Percentiles rank a stretch among this genome's conserved stretches.
These are phyloP conservation scores for Macrosoma leucophasiata DNA, from an alignment of 2,888 invertebrate genomes.

Conservation along the genomic window DNA sequence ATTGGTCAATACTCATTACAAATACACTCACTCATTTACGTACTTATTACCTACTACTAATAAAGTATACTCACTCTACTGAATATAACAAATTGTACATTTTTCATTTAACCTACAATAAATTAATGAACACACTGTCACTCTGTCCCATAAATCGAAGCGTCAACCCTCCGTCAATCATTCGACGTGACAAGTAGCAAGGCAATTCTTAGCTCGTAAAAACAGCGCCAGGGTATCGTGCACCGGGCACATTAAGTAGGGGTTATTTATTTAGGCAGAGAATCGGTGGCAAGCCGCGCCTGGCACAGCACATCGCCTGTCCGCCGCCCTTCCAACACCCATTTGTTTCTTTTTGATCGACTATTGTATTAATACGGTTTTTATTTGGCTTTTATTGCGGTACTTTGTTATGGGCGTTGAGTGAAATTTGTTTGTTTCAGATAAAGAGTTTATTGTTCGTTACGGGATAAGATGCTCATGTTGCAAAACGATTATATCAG, in stretches of 20 bases:
- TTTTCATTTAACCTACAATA: no score
- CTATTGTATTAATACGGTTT: slow-evolving; percentile 11
- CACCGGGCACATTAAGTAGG: slow-evolving; percentile 56
- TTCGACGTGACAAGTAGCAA: slow-evolving; percentile 38
- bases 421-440: neutral
- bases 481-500: neutral
- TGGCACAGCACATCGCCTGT: slow-evolving; percentile 32
- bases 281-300: slow-evolving; percentile 41
- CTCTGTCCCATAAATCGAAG: no score
- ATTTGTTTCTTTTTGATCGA: slow-evolving; percentile 21
- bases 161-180: no score
- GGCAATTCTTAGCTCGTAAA: slow-evolving; percentile 58
- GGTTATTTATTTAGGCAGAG: slow-evolving; percentile 69
- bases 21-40: no score
- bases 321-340: slow-evolving; percentile 16
- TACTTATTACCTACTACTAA: no score
- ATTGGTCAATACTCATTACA: no score
- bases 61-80: no score
- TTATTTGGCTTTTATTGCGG: slow-evolving; percentile 1
- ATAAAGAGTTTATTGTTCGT: slow-evolving; percentile 1
- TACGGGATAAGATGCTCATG: neutral
- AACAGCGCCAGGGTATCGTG: slow-evolving; percentile 47
- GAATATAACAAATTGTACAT: no score
- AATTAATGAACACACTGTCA: no score
- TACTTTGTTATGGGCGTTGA: slow-evolving; percentile 1